Evolutionary conservation across 1,140 invertebrate genomes (phyloP).

Genomic region (Bombus cullumanus): DNA sequence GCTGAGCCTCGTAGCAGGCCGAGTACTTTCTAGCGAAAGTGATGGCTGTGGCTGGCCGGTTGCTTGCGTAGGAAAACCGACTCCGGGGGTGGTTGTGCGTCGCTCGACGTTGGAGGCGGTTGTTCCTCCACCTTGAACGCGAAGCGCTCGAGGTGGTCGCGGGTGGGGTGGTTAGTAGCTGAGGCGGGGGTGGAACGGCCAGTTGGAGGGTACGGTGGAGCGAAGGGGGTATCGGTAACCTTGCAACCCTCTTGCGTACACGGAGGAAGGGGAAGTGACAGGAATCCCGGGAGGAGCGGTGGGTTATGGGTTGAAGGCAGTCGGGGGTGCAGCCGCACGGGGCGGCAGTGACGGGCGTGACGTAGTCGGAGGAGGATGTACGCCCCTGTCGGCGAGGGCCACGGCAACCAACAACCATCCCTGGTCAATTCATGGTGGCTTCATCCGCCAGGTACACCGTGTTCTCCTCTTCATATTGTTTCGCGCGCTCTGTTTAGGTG

Average conservation of each 20-base stretch:
- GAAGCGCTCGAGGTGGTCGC: slow-evolving; percentile 25
- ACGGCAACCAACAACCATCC: slow-evolving; percentile 80
- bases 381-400: slow-evolving; percentile 79
- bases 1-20: slow-evolving; percentile 50
- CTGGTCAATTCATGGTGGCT: slow-evolving; percentile 81
- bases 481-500: not conserved
- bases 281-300: slow-evolving; percentile 71
- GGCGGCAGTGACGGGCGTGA: slow-evolving; percentile 81
- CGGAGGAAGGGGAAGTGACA: slow-evolving; percentile 75
- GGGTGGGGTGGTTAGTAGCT: slow-evolving; percentile 40
- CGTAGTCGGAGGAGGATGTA: slow-evolving; percentile 82
- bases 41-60: slow-evolving; percentile 73
- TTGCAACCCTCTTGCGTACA: slow-evolving; percentile 78
- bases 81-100: slow-evolving; percentile 43
- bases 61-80: slow-evolving; percentile 66
- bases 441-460: slow-evolving; percentile 79
- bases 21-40: slow-evolving; percentile 78
- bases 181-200: slow-evolving; percentile 53
- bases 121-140: slow-evolving; percentile 48
- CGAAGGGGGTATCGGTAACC: slow-evolving; percentile 73
- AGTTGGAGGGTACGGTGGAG: slow-evolving; percentile 25
- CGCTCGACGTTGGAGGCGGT: slow-evolving; percentile 36
- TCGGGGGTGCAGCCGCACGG: slow-evolving; percentile 71
- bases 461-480: slow-evolving; percentile 32
- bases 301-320: slow-evolving; percentile 68